Base-by-base conservation (phyloP, 1,140 invertebrate genomes). In the Drosophila funebris region DNA sequence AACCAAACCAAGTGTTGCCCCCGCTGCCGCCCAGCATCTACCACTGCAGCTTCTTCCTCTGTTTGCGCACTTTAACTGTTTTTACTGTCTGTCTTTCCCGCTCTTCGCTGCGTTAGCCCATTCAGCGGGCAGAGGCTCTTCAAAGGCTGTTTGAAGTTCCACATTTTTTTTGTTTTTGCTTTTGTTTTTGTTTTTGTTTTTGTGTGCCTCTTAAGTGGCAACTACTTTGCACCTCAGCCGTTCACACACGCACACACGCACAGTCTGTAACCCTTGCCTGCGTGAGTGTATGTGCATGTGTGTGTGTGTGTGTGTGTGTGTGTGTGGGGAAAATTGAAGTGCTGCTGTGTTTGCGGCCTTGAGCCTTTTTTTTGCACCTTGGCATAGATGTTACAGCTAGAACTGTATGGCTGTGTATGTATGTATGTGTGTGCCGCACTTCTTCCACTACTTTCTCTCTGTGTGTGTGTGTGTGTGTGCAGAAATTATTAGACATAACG, bases 331-430 rank as follows among this genome's bases (percentile, higher is more conserved):
- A 57, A 60, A 43, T 72, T 72, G 54, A 72, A 72, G 62, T 72
- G 63, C 36, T 72, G 62, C 46, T 67, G 33, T 24, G 50, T 57
- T 72, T 52, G 63, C 62, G 54, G 62, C 69, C 69, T 72, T 72
- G 62, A 72, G 62, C 54, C 46, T 72, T 72, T 72, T 71, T 67
- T 67, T 68, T 62, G 44, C 64, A 73, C 71, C 71, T 73, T 73
- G 56, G 64, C 71, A 68, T 68, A 61, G 31, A 68, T 73, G 37
- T 66, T 72, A 37, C 52, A 57, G 50, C 60, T 54, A 50, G 9
- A 61, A 46, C 67, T 33, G n/a, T 8, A 7, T 31, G 14, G 18
- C 27, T 31, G 57, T 60, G 1, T 53, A 14, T 18, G 50, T 53
- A 16, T 43, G 31, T 27, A 20, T 33, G 36, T 69, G 36, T 27